phyloP scores from a whole-genome alignment of 2,888 invertebrate species.

The Latrodectus hesperus region DNA sequence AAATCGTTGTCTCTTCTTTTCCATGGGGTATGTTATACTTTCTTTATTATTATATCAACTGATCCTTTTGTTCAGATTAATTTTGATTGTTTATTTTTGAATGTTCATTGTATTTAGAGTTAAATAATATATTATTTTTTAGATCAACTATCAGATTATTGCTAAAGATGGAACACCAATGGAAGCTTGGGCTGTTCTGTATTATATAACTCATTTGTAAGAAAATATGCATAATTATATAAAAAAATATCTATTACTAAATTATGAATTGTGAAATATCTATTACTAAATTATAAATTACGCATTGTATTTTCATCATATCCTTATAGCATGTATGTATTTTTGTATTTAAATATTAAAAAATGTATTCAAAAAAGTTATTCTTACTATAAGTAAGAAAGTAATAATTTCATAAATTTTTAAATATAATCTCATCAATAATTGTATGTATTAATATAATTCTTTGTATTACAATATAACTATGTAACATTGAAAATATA shows the following conservation, averaged over 20 bases:
- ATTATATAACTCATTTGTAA: conserved; percentile 97
- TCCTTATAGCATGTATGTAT: too few species aligned
- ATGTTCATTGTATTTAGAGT: too few species aligned
- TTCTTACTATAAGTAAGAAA: too few species aligned
- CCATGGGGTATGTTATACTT: conserved; percentile 81
- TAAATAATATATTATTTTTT: conserved; percentile 8
- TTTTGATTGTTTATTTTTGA: background rate
- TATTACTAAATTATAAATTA: background rate
- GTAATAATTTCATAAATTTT: too few species aligned
- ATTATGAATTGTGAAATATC: background rate
- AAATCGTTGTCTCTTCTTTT: conserved; percentile 94
- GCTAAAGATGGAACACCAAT: conserved; percentile 93
- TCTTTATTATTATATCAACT: conserved; percentile 4
- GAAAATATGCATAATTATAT: conserved; percentile 75
- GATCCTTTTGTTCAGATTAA: conserved; percentile 6
- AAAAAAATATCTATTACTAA: background rate
- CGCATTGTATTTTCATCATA: too few species aligned
- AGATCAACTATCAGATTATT: conserved; percentile 86
- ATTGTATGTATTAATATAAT: too few species aligned
- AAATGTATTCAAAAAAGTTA: too few species aligned
- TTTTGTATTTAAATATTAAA: too few species aligned
- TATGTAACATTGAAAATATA: too few species aligned
- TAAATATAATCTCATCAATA: too few species aligned
- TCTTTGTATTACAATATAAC: too few species aligned
- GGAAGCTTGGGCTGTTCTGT: conserved; percentile 97